phyloP scores from a whole-genome alignment of 2,113 vertebrate genomes.

The Asarcornis scutulata region DNA sequence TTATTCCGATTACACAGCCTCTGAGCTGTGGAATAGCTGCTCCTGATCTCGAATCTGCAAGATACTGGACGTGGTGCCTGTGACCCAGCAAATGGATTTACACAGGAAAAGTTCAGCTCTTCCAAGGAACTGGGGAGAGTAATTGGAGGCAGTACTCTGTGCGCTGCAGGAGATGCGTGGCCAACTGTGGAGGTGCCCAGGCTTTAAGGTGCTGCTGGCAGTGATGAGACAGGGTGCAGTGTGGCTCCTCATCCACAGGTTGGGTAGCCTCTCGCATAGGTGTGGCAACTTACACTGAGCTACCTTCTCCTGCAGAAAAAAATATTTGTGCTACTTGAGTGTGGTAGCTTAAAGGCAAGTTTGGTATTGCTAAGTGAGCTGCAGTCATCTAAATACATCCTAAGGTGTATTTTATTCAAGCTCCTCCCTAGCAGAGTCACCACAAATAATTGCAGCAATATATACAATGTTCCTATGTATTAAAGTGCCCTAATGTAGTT shows the following conservation, averaged over 20 bases:
- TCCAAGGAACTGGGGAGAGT: background rate
- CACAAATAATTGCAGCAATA: background rate
- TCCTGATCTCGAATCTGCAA: background rate
- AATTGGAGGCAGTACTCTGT: accelerated
- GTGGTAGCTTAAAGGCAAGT: background rate
- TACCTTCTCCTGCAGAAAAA: background rate
- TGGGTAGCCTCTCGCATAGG: background rate
- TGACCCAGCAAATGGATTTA: background rate
- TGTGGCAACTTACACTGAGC: background rate
- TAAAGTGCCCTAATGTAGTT: background rate
- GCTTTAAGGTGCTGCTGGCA: background rate
- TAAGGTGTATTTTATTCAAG: background rate
- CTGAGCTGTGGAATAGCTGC: background rate
- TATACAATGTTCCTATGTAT: background rate
- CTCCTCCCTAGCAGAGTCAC: background rate
- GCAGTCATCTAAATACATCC: background rate
- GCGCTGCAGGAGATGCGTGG: background rate
- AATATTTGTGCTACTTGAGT: background rate
- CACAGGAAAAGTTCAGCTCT: accelerated
- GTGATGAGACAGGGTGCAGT: background rate
- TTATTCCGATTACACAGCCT: background rate
- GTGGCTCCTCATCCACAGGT: background rate
- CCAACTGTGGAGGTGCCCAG: background rate
- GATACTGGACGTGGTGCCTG: accelerated
- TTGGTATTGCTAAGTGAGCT: background rate